Evolutionary conservation across 2,113 vertebrate genomes (phyloP), one percentile per base, ranked within the genome.

Genomic region (Plestiodon gilberti): DNA sequence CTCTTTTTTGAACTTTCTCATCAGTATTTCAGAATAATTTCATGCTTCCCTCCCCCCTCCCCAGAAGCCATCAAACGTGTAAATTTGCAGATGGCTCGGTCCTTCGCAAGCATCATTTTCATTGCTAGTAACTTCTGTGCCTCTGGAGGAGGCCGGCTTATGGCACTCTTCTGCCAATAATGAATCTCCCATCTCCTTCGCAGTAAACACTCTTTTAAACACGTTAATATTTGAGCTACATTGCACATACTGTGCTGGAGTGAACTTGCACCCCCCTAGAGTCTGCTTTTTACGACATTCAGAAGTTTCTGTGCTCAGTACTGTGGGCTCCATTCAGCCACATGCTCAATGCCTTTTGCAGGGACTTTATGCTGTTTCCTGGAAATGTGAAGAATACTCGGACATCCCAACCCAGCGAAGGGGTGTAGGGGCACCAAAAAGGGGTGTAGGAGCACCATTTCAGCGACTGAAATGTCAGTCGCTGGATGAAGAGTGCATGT

Each of bases 91-190:
- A 96, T 95, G 94, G 89, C 22, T 78, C 48, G 25, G 79, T 90
- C 91, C 92, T 95, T 92, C 89, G 83, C 88, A 84, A 90, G 81
- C 0, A 0, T 84, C 73, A 86, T 93, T 94, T 95, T 94, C 93
- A 91, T 95, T 96, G 90, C 86, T 86, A 80, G 83, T 82, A 94
- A 95, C 88, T 95, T 95, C 94, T 93, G 90, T 90, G 91, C 92
- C 94, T 93, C 91, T 95, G 91, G 91, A 96, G 92, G 87, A 94
- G 90, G 77, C 89, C 91, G 91, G 88, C 84, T 94, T 94, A 93
- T 93, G 88, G 84, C 92, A 94, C 92, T 90, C 83, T 92, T 95
- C 94, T 94, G 89, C 59, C 90, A 91, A 78, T 94, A 94, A 95
- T 91, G 91, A 93, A 81, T 83, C 87, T 94, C 64, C 86, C 89